Conservation (phyloP, 2,888 invertebrate genomes). For the Caenorhabditis japonica region DNA sequence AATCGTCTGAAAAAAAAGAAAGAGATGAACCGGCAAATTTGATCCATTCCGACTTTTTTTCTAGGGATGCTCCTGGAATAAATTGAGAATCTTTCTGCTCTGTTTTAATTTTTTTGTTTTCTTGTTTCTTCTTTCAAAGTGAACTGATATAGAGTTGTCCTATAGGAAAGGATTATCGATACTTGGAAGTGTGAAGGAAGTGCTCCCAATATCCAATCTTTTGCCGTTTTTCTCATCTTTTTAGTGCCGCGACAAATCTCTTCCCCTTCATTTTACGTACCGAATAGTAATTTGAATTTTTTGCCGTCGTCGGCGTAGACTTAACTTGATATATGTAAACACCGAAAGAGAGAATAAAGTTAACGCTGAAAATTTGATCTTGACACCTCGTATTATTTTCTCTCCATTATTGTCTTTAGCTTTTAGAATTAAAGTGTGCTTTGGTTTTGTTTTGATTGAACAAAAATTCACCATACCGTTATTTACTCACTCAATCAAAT, state of each 20-base stretch:
- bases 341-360: too few species aligned
- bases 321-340: too few species aligned
- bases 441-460: background rate
- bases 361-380: constrained; percentile 32
- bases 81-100: too few species aligned
- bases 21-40: too few species aligned
- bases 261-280: too few species aligned
- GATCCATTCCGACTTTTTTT: too few species aligned
- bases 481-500: too few species aligned
- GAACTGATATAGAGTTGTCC: constrained; percentile 45
- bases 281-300: too few species aligned
- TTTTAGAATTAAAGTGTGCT: constrained; percentile 2
- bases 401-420: constrained; percentile 5
- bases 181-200: constrained; percentile 30
- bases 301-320: too few species aligned
- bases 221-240: constrained; percentile 26
- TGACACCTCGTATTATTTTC: constrained; percentile 2
- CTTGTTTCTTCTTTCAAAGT: constrained; percentile 33
- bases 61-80: too few species aligned
- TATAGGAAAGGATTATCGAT: constrained; percentile 35
- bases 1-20: too few species aligned
- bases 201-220: constrained; percentile 31
- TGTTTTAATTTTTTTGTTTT: background rate
- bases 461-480: background rate
- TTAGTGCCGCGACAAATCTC: too few species aligned